These are phyloP conservation scores for Reinhardtius hippoglossoides DNA, from an alignment of 2,113 vertebrate species.

Conservation along the genomic window DNA sequence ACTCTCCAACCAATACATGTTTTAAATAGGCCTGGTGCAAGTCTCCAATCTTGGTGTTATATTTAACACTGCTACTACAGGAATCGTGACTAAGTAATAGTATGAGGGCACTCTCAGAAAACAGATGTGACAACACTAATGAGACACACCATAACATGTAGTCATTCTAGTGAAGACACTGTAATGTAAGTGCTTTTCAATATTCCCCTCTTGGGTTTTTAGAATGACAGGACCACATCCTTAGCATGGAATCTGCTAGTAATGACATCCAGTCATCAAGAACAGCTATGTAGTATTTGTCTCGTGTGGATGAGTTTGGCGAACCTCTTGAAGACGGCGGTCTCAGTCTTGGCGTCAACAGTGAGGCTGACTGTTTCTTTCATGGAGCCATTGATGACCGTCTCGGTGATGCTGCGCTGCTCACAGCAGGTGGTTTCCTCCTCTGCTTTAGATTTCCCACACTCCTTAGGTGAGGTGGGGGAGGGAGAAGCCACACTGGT, in stretches of 20 bases:
- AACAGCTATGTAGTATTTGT: not conserved
- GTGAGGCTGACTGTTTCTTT: constrained; percentile 99
- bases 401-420: constrained; percentile 93
- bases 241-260: not conserved
- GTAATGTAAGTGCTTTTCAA: not conserved
- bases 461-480: constrained; percentile 69
- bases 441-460: constrained; percentile 86
- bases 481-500: constrained; percentile 42
- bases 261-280: not conserved
- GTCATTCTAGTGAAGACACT: not conserved
- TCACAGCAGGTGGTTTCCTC: constrained; percentile 84
- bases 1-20: not conserved
- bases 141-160: not conserved
- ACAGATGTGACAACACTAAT: constrained; percentile 19
- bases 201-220: not conserved
- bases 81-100: not conserved
- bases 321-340: constrained; percentile 98
- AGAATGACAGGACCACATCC: not conserved
- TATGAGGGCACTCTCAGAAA: not conserved
- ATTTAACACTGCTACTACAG: not conserved
- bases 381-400: constrained; percentile 98
- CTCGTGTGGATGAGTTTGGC: constrained; percentile 11
- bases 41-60: not conserved
- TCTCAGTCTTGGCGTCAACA: constrained; percentile 98
- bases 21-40: not conserved